These are phyloP conservation scores for Coptotermes formosanus DNA, from an alignment of 1,140 invertebrate species.

Conservation along the genomic window DNA sequence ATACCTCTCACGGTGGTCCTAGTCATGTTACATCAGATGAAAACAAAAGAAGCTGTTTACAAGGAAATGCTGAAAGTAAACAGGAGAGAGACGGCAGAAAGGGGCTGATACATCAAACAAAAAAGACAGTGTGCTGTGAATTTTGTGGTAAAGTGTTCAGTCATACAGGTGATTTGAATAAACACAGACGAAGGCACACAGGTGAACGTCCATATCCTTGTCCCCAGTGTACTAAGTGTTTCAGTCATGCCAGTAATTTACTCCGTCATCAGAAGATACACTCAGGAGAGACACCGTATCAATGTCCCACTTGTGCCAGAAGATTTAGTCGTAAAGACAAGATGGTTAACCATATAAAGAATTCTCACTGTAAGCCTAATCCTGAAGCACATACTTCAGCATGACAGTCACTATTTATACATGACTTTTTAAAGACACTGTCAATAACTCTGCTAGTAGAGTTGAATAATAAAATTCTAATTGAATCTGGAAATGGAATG, in stretches of 20 bases:
- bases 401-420: not conserved
- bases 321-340: conserved; percentile 37
- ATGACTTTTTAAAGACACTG: no score
- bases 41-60: not conserved
- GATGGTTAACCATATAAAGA: conserved; percentile 30
- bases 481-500: no score
- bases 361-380: not conserved
- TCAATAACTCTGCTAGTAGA: no score
- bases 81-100: not conserved
- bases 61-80: not conserved
- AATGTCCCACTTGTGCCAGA: conserved; percentile 33
- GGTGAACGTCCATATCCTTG: conserved; percentile 38
- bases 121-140: conserved; percentile 33
- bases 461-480: no score
- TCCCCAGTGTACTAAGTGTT: conserved; percentile 30
- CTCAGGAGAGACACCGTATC: conserved; percentile 37
- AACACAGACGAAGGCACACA: conserved; percentile 38
- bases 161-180: conserved; percentile 46
- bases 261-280: conserved; percentile 37
- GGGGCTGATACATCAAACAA: not conserved
- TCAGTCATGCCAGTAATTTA: conserved; percentile 36
- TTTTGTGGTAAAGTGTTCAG: conserved; percentile 43
- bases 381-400: not conserved
- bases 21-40: no score
- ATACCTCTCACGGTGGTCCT: not conserved